Evolutionary conservation across 2,888 invertebrate species (phyloP).

Genomic region (Tipula vernalis): DNA sequence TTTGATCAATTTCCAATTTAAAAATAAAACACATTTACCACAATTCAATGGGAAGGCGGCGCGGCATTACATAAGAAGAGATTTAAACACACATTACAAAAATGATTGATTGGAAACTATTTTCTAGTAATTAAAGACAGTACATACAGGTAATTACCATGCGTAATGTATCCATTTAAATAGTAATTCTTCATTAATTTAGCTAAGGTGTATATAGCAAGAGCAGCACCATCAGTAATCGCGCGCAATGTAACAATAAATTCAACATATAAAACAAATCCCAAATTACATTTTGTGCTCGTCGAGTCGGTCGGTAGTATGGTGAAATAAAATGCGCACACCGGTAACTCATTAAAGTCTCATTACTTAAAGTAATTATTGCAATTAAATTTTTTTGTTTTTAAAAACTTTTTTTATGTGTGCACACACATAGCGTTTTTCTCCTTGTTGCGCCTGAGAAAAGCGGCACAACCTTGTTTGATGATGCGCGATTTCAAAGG

Average conservation of each 20-base stretch:
- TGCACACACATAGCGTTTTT: not conserved
- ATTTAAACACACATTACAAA: not conserved
- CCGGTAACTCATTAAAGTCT: not conserved
- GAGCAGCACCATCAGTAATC: not conserved
- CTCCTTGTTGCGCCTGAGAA: not conserved
- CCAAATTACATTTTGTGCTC: not conserved
- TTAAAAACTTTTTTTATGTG: not conserved
- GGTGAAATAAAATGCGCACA: not conserved
- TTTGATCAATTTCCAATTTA: not conserved
- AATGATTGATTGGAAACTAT: not conserved
- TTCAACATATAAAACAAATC: not conserved
- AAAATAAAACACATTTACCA: not conserved
- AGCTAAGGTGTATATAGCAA: not conserved
- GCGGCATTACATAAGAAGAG: not conserved
- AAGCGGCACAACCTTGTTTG: not conserved
- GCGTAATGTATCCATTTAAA: not conserved
- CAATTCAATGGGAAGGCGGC: not conserved
- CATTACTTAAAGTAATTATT: not conserved
- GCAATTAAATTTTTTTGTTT: not conserved
- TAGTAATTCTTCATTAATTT: not conserved
- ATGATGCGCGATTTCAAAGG: not conserved
- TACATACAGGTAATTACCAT: not conserved
- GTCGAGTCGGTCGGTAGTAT: not conserved
- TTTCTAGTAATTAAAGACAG: not conserved
- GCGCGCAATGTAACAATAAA: not conserved